Evolutionary conservation across 2,113 vertebrate species (phyloP).

Genomic region (Chascanopsetta lugubris): DNA sequence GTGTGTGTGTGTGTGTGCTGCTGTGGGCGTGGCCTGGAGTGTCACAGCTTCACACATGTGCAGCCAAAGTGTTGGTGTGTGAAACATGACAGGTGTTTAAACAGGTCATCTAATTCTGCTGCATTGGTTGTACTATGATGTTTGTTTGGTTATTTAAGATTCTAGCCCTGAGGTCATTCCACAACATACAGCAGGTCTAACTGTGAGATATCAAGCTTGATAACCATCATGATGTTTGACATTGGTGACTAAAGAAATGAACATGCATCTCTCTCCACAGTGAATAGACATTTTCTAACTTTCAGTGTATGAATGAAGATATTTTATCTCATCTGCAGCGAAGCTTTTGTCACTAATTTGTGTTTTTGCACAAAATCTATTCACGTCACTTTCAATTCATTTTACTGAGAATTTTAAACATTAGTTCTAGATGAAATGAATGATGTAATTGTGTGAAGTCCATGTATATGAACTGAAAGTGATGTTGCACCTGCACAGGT

Average conservation of each 20-base stretch:
- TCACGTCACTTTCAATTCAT: conserved; percentile 63
- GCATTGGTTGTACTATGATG: conserved; percentile 14
- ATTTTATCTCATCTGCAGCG: conserved; percentile 16
- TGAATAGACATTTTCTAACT: too few species aligned
- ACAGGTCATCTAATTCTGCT: conserved; percentile 47
- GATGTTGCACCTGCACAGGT: conserved; percentile 31
- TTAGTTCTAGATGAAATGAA: neutral
- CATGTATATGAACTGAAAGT: conserved; percentile 60
- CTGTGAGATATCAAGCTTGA: conserved; percentile 7
- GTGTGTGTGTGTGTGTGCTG: conserved; percentile 36
- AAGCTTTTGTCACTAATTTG: conserved; percentile 14
- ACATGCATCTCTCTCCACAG: too few species aligned
- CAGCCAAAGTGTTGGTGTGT: conserved; percentile 8
- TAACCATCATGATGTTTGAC: neutral
- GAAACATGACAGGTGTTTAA: conserved; percentile 13
- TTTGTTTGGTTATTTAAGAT: conserved; percentile 14
- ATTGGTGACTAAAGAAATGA: conserved; percentile 20
- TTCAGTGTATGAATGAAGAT: too few species aligned
- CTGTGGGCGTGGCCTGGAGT: conserved; percentile 2
- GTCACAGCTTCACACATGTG: neutral
- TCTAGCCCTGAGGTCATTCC: neutral
- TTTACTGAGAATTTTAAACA: conserved; percentile 12
- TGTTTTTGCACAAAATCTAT: conserved; percentile 17
- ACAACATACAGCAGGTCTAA: neutral
- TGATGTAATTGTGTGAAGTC: conserved; percentile 11